Conservation (phyloP, 2,113 vertebrate genomes). For the Diphyllodes magnificus region DNA sequence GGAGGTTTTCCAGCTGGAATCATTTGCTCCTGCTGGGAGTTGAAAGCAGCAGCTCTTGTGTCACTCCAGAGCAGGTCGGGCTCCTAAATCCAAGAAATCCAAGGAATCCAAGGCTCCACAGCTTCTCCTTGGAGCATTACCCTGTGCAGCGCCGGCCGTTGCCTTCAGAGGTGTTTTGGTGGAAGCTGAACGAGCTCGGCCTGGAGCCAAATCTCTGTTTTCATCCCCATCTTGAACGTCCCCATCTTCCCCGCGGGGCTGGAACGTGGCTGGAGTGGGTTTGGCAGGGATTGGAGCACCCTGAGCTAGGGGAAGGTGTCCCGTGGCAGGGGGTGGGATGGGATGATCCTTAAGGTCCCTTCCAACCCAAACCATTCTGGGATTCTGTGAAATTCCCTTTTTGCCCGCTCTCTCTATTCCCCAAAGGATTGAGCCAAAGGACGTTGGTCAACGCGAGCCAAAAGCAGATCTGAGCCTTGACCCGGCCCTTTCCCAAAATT, state of each 20-base stretch:
- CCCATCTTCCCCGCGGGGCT: rapidly evolving
- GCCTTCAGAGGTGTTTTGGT: neutral
- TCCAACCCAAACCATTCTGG: rapidly evolving
- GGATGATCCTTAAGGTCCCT: neutral
- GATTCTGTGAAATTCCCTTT: neutral
- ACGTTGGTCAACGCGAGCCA: rapidly evolving
- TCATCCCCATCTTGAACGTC: rapidly evolving
- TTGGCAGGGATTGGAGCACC: neutral
- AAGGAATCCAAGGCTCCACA: neutral
- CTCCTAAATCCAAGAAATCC: neutral
- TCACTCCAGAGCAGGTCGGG: neutral
- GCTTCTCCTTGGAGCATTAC: neutral
- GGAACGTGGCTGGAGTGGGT: rapidly evolving
- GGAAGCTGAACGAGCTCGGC: neutral
- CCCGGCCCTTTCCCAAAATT: rapidly evolving
- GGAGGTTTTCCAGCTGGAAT: neutral
- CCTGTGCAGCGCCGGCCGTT: too few relatives aligned
- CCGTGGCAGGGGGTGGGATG: neutral
- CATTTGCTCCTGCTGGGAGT: neutral
- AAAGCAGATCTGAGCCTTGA: neutral
- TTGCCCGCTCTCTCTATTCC: rapidly evolving
- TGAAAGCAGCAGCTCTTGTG: rapidly evolving
- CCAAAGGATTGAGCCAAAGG: neutral
- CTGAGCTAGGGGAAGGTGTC: neutral
- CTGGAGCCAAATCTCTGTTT: neutral